These are phyloP conservation scores for Pagrus major DNA, from an alignment of 2,113 vertebrate genomes.

Conservation along the genomic window DNA sequence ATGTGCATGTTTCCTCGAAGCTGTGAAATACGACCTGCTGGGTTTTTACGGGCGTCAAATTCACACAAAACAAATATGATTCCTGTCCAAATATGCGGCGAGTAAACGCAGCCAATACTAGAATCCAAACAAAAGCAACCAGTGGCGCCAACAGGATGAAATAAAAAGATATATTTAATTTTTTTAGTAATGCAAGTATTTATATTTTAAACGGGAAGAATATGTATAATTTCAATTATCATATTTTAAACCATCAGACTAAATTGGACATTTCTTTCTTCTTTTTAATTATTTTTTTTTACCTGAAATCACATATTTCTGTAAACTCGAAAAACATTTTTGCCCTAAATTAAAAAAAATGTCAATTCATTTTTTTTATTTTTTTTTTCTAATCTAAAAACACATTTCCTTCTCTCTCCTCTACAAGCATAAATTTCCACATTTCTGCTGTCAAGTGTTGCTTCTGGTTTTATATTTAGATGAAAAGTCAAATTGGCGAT, in stretches of 20 bases:
- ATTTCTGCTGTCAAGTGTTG: neutral
- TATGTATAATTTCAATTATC: neutral
- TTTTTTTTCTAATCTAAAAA: no score
- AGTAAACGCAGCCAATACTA: neutral
- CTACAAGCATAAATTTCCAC: neutral
- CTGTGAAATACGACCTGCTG: neutral
- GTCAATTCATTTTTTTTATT: no score
- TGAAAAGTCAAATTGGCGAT: constrained; percentile 59
- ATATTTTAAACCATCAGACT: neutral
- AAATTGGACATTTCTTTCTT: neutral
- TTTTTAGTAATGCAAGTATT: neutral
- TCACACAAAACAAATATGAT: neutral
- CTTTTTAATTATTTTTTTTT: neutral
- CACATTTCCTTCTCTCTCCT: no score
- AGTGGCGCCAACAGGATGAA: neutral
- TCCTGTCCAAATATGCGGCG: neutral
- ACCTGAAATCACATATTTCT: neutral
- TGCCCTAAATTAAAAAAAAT: neutral
- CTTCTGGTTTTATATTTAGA: constrained; percentile 36
- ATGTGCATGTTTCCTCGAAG: neutral
- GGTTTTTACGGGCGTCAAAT: neutral
- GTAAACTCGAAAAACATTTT: neutral
- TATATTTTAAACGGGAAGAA: neutral
- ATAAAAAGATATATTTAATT: neutral
- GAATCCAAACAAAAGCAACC: neutral